Conservation (phyloP, 2,797 vertebrate species). For the Onychomys leucogaster region DNA sequence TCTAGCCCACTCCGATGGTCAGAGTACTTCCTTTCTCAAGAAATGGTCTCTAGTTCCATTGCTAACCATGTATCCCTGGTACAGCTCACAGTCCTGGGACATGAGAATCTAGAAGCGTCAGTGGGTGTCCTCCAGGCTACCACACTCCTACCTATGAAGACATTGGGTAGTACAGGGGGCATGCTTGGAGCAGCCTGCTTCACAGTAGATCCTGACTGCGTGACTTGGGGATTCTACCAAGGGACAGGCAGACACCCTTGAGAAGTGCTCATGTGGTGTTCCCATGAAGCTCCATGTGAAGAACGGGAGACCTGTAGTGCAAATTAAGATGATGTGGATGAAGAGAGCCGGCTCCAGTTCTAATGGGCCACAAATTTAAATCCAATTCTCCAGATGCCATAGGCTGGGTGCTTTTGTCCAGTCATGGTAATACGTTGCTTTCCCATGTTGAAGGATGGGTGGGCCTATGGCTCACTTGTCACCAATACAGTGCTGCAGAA, state of each 20-base stretch:
- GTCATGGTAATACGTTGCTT: neutral
- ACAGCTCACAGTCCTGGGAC: neutral
- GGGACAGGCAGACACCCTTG: neutral
- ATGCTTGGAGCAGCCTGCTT: neutral
- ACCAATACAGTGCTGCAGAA: neutral
- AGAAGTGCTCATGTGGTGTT: neutral
- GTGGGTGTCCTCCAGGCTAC: neutral
- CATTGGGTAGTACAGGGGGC: neutral
- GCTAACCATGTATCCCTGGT: neutral
- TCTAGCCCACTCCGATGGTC: too few species aligned
- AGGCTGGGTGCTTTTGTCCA: neutral
- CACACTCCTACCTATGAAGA: neutral
- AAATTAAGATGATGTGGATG: rapidly evolving
- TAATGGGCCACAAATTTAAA: slow-evolving; percentile 26
- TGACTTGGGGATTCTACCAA: neutral
- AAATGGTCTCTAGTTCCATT: neutral
- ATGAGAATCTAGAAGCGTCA: neutral
- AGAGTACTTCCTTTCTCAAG: neutral
- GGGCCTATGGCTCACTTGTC: neutral
- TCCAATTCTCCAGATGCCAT: neutral
- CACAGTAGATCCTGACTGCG: neutral
- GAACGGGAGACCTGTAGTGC: neutral
- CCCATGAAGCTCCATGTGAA: rapidly evolving
- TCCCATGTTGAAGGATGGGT: neutral
- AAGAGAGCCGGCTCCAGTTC: neutral